A percentile compares a stretch with the other conserved stretches of the same genome.
Evolutionary conservation across 2,113 vertebrate species (phyloP).

Genomic region (Paradoxurus hermaphroditus): DNA sequence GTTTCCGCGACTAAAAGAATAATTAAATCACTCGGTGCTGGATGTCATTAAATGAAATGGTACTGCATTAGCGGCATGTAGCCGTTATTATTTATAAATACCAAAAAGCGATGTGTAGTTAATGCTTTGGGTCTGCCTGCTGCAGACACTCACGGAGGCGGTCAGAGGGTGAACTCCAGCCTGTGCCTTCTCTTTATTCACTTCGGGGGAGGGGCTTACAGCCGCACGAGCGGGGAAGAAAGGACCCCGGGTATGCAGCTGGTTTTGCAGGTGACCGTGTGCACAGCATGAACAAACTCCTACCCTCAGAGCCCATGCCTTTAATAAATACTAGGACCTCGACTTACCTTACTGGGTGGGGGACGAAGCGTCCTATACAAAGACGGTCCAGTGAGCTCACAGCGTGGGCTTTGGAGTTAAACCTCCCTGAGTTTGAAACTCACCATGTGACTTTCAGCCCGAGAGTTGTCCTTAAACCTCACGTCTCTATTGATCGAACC

Average conservation of each 20-base stretch:
- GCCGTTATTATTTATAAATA: constrained; percentile 74
- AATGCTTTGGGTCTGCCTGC: constrained; percentile 2
- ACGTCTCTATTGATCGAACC: background rate
- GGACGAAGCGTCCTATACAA: background rate
- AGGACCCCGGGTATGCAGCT: background rate
- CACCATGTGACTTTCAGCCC: background rate
- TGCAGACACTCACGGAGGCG: background rate
- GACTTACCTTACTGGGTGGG: background rate
- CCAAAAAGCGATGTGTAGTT: constrained; percentile 68
- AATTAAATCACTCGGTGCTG: constrained; percentile 78
- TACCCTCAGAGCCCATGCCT: background rate
- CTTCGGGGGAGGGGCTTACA: background rate
- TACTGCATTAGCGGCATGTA: constrained; percentile 22
- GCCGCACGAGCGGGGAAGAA: accelerated
- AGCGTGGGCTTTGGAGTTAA: background rate
- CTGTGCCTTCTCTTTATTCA: accelerated
- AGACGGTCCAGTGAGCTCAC: no score
- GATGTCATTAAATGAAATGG: constrained; percentile 77
- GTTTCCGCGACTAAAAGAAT: constrained; percentile 80
- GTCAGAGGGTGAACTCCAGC: accelerated
- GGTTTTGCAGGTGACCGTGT: background rate
- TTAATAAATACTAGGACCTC: background rate
- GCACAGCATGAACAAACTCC: no score
- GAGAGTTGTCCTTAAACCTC: background rate
- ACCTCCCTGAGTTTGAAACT: background rate